These are phyloP conservation scores for Oncorhynchus masou DNA, from an alignment of 2,113 vertebrate genomes.

Conservation along the genomic window DNA sequence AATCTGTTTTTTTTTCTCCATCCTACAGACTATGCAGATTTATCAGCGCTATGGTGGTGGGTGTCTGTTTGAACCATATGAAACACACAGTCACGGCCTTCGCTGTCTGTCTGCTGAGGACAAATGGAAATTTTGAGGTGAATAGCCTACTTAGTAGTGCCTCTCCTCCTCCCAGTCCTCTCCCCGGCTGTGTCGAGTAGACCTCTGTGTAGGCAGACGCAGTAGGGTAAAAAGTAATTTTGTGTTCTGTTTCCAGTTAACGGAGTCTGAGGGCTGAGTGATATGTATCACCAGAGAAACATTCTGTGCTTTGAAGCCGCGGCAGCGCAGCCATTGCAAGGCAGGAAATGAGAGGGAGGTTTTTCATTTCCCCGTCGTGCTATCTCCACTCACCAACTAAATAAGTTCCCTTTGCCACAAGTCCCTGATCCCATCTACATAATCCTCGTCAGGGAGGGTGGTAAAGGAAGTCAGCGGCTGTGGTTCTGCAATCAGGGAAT, in stretches of 20 bases:
- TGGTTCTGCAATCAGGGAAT: conserved; percentile 66
- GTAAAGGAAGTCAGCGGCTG: conserved; percentile 55
- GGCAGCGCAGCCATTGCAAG: conserved; percentile 55
- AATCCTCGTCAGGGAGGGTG: conserved; percentile 47
- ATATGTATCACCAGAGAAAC: conserved; percentile 71
- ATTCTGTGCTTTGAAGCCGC: conserved; percentile 67
- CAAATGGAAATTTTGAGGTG: conserved; percentile 52
- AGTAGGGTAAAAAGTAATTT: conserved; percentile 61
- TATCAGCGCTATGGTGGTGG: conserved; percentile 38
- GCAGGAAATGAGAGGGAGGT: conserved; percentile 75
- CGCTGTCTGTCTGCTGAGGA: conserved; percentile 20
- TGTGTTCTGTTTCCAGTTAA: conserved; percentile 58
- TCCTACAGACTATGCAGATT: conserved; percentile 19
- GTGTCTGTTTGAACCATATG: conserved; percentile 44
- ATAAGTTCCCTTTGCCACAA: conserved; percentile 62
- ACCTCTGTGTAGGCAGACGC: conserved; percentile 32
- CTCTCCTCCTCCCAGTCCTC: conserved; percentile 19
- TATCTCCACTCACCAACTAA: conserved; percentile 69
- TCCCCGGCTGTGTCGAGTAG: conserved; percentile 7
- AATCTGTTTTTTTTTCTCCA: conserved; percentile 19
- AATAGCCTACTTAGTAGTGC: conserved; percentile 41
- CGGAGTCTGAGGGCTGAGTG: conserved; percentile 58
- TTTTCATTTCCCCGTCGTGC: conserved; percentile 77
- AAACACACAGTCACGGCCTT: conserved; percentile 19
- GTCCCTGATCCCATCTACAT: conserved; percentile 68